Evolutionary conservation across 2,113 vertebrate species (phyloP).

Genomic region (Pycnonotus jocosus): DNA sequence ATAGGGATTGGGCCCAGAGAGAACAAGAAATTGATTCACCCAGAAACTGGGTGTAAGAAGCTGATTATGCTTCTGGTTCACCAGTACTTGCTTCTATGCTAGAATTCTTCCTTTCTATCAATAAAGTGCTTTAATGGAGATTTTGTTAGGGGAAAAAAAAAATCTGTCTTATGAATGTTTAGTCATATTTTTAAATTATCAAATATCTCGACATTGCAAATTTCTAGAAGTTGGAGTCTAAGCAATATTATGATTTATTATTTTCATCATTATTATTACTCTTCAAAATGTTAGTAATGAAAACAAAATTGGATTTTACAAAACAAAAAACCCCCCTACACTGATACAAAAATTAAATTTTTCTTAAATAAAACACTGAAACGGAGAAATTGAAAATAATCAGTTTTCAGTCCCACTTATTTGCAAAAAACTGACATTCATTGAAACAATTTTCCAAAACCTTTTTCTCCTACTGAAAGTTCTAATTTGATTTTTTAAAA

Average conservation of each 20-base stretch:
- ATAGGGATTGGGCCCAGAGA: neutral
- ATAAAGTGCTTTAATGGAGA: neutral
- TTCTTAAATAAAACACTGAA: neutral
- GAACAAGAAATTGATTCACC: neutral
- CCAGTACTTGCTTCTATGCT: neutral
- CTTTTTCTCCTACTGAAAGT: neutral
- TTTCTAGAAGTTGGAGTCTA: neutral
- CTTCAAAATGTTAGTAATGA: neutral
- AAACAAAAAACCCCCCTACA: neutral
- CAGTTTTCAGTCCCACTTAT: neutral
- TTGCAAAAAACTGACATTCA: neutral
- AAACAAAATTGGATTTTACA: neutral
- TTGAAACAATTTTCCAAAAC: neutral
- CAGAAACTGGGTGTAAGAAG: neutral
- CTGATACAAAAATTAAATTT: rapidly evolving
- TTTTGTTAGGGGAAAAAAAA: neutral
- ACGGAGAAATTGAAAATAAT: neutral
- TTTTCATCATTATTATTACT: neutral
- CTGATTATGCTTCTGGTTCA: neutral
- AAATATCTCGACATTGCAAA: neutral
- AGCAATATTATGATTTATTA: neutral
- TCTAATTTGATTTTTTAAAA: neutral
- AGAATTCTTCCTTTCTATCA: neutral
- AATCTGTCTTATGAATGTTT: neutral
- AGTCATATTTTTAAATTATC: neutral